phyloP scores from a whole-genome alignment of 2,888 invertebrate genomes.

The Caradrina clavipalpis region DNA sequence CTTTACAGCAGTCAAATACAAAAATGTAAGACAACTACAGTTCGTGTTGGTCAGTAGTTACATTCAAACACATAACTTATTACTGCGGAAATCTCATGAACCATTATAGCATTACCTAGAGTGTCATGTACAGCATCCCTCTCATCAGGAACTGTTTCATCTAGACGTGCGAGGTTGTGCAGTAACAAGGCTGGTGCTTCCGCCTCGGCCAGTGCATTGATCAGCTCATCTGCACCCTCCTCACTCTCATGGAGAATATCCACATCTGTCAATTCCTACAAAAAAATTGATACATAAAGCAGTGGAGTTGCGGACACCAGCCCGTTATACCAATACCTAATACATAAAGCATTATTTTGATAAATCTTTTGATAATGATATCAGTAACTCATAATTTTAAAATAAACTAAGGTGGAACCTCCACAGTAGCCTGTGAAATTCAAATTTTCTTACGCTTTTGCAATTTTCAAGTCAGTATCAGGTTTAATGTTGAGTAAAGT shows the following conservation, averaged over 20 bases:
- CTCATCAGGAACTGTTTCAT: conserved; percentile 98
- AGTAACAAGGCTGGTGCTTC: conserved; percentile 97
- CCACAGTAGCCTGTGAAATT: too few relatives aligned
- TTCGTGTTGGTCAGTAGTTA: background rate
- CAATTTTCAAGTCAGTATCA: too few relatives aligned
- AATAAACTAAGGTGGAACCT: too few relatives aligned
- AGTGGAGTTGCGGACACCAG: too few relatives aligned
- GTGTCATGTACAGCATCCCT: conserved; percentile 99
- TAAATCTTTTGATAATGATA: background rate
- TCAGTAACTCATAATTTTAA: too few relatives aligned
- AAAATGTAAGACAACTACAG: background rate
- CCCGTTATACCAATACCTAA: too few relatives aligned
- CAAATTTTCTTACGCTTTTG: too few relatives aligned
- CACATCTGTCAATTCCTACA: conserved; percentile 98
- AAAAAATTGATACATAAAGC: background rate
- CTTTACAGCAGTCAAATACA: background rate
- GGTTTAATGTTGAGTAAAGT: too few relatives aligned
- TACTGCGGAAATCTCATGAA: background rate
- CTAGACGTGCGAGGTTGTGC: conserved; percentile 97
- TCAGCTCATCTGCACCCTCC: conserved; percentile 96
- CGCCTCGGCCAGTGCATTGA: conserved; percentile 96
- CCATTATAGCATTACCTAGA: conserved; percentile 89
- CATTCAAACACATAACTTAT: background rate
- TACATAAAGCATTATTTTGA: background rate
- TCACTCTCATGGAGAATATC: conserved; percentile 98